These are phyloP conservation scores for Pterobdella sp. DNA, from an alignment of 2,888 invertebrate genomes.

Conservation along the genomic window DNA sequence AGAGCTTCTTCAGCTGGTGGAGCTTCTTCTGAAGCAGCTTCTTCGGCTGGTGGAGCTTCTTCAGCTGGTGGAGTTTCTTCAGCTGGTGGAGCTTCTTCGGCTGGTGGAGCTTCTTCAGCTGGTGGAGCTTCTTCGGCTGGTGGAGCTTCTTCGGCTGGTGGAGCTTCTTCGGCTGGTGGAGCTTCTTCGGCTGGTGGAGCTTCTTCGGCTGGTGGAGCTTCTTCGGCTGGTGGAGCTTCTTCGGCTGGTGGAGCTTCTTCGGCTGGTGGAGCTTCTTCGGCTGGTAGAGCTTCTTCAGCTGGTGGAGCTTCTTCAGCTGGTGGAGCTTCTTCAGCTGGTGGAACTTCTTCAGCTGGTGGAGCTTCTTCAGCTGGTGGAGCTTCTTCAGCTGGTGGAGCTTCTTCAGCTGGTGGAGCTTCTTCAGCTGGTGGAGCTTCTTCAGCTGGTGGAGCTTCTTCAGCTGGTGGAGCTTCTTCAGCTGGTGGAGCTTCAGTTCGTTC, in stretches of 20 bases:
- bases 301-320: neutral
- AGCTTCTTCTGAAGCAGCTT: neutral
- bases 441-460: constrained; percentile 29
- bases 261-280: constrained; percentile 43
- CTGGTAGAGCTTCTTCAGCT: constrained; percentile 22
- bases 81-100: neutral
- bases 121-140: neutral
- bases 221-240: no score
- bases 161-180: no score
- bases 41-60: neutral
- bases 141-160: neutral
- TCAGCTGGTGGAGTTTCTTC: neutral
- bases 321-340: neutral
- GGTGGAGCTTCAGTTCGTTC: neutral
- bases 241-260: no score
- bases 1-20: neutral
- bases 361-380: constrained; percentile 36
- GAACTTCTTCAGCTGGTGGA: neutral
- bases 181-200: no score
- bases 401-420: neutral
- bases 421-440: neutral
- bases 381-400: constrained; percentile 41
- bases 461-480: constrained; percentile 39
- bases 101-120: neutral
- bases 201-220: no score